Evolutionary conservation across 2,797 vertebrate genomes (phyloP), one percentile per base, ranked within the genome.

Genomic region (Alectoris magna): DNA sequence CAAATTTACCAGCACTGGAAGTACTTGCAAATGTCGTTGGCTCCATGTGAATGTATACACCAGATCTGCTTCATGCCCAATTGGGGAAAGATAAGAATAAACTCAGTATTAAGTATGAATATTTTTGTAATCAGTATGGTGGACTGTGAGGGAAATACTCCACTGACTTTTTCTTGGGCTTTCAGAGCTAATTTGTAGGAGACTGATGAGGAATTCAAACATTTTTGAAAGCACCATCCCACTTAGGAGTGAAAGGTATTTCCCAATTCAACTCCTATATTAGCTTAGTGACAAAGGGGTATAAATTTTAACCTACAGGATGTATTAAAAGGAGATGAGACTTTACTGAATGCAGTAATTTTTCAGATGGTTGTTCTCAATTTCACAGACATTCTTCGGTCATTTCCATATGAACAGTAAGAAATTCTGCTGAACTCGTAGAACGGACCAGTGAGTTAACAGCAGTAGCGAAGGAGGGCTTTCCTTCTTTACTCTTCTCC

Each of bases 111-210:
- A 92, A 90, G 23, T 55, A 74, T 84, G 90, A 88, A 87, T 92
- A 82, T 82, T 95, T 96, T 88, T 83, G 79, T 85, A 91, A 90
- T 92, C 77, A 74, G 21, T 86, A 68, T 76, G 55, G 74, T 68
- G 68, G 29, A 84, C 39, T 81, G 84, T 87, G 68, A 83, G 92
- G 85, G 82, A 95, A 97, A 93, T 80, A 86, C 71, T 94, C 43
- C 58, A 92, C 56, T 93, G 91, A 95, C 91, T 97, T 95, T 96
- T 86, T 78, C 38, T 94, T 92, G 49, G 68, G 84, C 53, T 94
- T 86, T 71, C 91, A 83, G 74, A 88, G 80, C 92, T 48, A 89
- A 97, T 95, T 93, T 96, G 68, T 27, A 87, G 29, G 77, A 56
- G 85, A 66, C 70, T 81, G 81, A 94, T 66, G 93, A 93, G 26